Base-by-base conservation (phyloP, 2,888 invertebrate genomes). In the Aleiodes testaceus region DNA sequence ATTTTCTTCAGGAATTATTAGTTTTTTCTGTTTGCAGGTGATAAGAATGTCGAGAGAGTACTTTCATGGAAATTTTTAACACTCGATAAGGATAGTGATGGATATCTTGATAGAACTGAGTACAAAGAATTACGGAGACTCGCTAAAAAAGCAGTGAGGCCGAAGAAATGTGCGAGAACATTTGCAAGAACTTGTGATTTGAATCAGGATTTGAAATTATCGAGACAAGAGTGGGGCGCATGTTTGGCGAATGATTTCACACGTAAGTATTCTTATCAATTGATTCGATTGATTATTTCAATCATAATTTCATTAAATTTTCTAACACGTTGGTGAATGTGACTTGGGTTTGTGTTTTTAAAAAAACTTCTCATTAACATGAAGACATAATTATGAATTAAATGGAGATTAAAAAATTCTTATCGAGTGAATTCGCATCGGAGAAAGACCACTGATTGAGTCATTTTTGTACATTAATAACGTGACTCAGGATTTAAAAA, bases 11-110 rank as follows among this genome's bases (percentile, higher is more conserved):
- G 26, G 26, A 26, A 26, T 26, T 5, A 26, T 26, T 26, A 3
- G 3, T 26, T 2, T 26, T 26, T 26, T 26, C 5, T 26, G 53
- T 63, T 64, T 42, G 45, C 70, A 86, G 87, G 82, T 12, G 86
- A 87, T 63, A 85, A 87, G 67, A 84, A 84, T 65, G 80, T 83
- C 20, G 87, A 87, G 72, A 85, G 87, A 12, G 93, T 96, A 0
- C 89, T 96, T 12, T 93, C 94, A 76, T 98, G 98, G 98, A 97
- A 98, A 88, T 98, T 98, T 87, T 88, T 90, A 22, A 91, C 92
- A 74, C 90, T 98, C 80, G 98, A 98, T 88, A 89, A 89, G 74
- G 94, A 98, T 87, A 90, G 90, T 61, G 95, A 97, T 88, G 91
- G 92, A 64, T 89, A 91, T 69, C 88, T 98, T 80, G 94, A 95